Percentiles rank a stretch among this genome's conserved stretches.
Evolutionary conservation across 2,113 vertebrate genomes (phyloP).

Genomic region (Bothrops jararaca): DNA sequence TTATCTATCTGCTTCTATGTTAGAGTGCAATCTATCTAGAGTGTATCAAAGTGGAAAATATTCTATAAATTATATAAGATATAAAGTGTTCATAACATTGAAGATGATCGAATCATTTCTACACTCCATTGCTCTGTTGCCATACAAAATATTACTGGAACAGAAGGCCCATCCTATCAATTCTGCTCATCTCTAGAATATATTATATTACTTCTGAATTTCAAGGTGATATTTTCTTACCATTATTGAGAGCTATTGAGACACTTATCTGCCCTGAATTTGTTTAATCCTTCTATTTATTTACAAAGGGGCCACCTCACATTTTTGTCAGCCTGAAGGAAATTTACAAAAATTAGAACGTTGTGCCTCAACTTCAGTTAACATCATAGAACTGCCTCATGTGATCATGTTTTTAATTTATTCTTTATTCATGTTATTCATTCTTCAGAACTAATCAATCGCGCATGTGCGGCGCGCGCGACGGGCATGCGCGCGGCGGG

Average conservation of each 20-base stretch:
- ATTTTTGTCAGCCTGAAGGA: neutral
- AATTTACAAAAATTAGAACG: neutral
- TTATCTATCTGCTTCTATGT: constrained; percentile 21
- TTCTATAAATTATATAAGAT: neutral
- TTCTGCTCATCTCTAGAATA: neutral
- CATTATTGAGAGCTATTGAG: neutral
- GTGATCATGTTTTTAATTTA: neutral
- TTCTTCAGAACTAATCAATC: constrained; percentile 13
- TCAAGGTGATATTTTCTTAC: neutral
- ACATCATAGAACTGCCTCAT: neutral
- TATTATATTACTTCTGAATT: neutral
- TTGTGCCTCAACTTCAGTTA: neutral
- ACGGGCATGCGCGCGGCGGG: too few relatives aligned
- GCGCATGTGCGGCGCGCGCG: too few relatives aligned
- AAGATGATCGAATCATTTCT: neutral
- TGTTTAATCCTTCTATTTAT: neutral
- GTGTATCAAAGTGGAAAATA: constrained; percentile 2
- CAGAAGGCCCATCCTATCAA: neutral
- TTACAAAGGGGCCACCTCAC: neutral
- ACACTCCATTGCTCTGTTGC: neutral
- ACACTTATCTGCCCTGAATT: neutral
- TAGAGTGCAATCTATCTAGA: neutral
- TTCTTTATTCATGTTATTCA: neutral
- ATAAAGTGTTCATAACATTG: neutral
- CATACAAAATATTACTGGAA: neutral